Conservation (phyloP, 2,888 invertebrate genomes). For the Cheilosia pagana region DNA sequence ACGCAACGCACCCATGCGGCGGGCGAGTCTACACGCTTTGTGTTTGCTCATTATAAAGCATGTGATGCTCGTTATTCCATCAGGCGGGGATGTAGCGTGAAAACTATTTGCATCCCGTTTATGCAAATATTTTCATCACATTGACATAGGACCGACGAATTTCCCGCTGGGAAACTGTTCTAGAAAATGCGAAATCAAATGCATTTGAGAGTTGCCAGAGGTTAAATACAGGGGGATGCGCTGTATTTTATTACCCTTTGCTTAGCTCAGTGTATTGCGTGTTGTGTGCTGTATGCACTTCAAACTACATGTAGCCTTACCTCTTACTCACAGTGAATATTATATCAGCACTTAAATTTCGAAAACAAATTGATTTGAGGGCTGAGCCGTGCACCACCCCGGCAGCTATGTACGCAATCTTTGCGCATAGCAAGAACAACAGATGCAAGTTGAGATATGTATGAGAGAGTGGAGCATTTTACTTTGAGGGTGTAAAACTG, state of each 20-base stretch:
- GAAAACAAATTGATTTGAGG: slow-evolving; percentile 63
- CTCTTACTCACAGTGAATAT: slow-evolving; percentile 36
- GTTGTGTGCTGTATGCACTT: slow-evolving; percentile 28
- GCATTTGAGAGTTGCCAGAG: slow-evolving; percentile 35
- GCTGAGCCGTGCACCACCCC: slow-evolving; percentile 15
- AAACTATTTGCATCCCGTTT: slow-evolving; percentile 70
- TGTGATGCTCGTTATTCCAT: slow-evolving; percentile 16
- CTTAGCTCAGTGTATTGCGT: slow-evolving; percentile 9
- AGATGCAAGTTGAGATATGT: slow-evolving; percentile 15
- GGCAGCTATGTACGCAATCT: slow-evolving; percentile 33
- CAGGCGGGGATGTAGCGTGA: slow-evolving; percentile 17
- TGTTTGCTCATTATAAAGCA: background rate
- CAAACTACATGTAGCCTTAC: slow-evolving; percentile 42
- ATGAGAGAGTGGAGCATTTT: background rate
- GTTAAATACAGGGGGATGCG: background rate
- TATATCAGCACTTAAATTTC: slow-evolving; percentile 41
- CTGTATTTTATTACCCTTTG: background rate
- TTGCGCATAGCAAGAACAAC: slow-evolving; percentile 15
- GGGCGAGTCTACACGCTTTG: background rate
- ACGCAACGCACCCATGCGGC: slow-evolving; percentile 42
- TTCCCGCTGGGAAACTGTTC: slow-evolving; percentile 46
- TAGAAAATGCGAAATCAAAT: slow-evolving; percentile 27
- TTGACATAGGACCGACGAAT: slow-evolving; percentile 47
- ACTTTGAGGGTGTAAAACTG: slow-evolving; percentile 60
- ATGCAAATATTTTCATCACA: slow-evolving; percentile 65